Conservation (phyloP, 2,888 invertebrate genomes). For the Hirudinaria manillensis region DNA sequence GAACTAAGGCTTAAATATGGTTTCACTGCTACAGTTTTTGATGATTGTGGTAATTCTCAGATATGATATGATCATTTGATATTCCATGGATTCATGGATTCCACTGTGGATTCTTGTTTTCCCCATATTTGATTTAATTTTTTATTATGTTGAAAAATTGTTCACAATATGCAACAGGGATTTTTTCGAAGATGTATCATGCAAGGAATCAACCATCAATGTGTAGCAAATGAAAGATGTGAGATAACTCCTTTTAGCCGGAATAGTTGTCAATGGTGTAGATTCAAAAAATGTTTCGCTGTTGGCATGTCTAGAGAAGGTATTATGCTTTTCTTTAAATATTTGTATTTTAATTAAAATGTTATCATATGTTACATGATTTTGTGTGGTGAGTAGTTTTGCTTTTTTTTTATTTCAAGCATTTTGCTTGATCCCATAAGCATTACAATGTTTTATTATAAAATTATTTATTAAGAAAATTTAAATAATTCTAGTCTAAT, state of each 20-base stretch:
- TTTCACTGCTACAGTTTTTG: too few relatives aligned
- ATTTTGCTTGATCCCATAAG: background rate
- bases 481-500: too few relatives aligned
- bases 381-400: background rate
- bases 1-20: too few relatives aligned
- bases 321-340: background rate
- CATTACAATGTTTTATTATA: too few relatives aligned
- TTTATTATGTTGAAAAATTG: too few relatives aligned
- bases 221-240: slow-evolving; percentile 53
- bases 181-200: slow-evolving; percentile 54
- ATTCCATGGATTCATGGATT: too few relatives aligned
- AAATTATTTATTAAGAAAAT: too few relatives aligned
- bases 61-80: too few relatives aligned
- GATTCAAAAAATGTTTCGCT: slow-evolving; percentile 53
- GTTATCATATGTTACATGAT: background rate
- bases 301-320: slow-evolving; percentile 54
- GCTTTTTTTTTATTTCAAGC: background rate
- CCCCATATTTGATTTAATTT: too few relatives aligned
- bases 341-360: background rate
- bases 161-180: slow-evolving; percentile 42
- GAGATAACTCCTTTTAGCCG: slow-evolving; percentile 54
- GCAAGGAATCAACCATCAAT: slow-evolving; percentile 54
- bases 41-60: too few relatives aligned
- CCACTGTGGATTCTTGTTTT: too few relatives aligned
- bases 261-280: slow-evolving; percentile 54